Base-by-base conservation (phyloP, 37 sponge, comb jelly and placozoan species). In the Beroe ovata region DNA sequence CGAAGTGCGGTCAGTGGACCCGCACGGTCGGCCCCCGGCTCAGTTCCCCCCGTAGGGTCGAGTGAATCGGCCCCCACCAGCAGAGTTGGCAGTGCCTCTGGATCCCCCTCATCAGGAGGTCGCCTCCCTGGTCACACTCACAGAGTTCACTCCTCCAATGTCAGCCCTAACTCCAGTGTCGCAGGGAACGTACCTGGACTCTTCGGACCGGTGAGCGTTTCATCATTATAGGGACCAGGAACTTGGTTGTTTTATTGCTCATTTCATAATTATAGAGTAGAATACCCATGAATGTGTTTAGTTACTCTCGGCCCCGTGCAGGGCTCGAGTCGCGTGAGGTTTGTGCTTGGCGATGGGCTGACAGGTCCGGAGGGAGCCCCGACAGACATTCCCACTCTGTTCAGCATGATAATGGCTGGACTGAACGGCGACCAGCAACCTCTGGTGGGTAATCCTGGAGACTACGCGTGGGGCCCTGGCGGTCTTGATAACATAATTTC, bases 401-500 rank as follows among this genome's bases (percentile, higher is more conserved):
- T 77, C 84, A 77, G 84, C 29, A 77, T 77, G 84, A 77, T 77
- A 11, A 39, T 77, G 54, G 8, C 41, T 1, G 84, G 54, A 0
- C 42, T 77, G 47, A 39, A 35, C n/a, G 84, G 84, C 20, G 84
- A 42, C 29, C 42, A 33, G 8, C 84, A 77, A 26, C 54, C 84
- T 25, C 26, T 81, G 64, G 88, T 63, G 33, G 89, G 93, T 38
- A 72, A 90, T 47, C 93, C 94, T 38, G 88, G 92, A 0, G 93
- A 96, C 92, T 96, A 93, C 90, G 96, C 93, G 6, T 93, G 93
- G 93, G 96, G 96, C 0, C 92, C 93, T 0, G 38, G 81, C 26
- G 93, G 95, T 2, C 89, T 96, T 90, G 96, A 96, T 59, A 89
- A 93, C 88, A 93, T 96, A 58, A 94, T 96, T 54, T 71, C 90